Conservation (phyloP, 2,888 invertebrate species). For the Plagiodera versicolora region DNA sequence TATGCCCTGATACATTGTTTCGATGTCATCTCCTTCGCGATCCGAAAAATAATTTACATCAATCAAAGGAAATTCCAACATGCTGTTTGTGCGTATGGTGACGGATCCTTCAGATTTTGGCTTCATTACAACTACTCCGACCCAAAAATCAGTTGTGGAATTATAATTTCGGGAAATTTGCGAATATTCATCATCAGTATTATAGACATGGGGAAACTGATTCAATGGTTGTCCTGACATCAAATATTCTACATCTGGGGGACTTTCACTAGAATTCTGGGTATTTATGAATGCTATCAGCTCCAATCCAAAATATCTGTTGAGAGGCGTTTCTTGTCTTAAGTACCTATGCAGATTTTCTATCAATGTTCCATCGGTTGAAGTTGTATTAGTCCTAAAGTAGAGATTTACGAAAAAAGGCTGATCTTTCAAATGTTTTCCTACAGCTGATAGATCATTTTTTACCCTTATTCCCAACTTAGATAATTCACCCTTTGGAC, state of each 20-base stretch:
- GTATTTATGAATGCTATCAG: slow-evolving; percentile 13
- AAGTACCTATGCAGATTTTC: slow-evolving; percentile 13
- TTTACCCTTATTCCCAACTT: slow-evolving; percentile 64
- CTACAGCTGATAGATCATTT: slow-evolving; percentile 70
- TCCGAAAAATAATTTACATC: slow-evolving; percentile 39
- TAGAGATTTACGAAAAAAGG: slow-evolving; percentile 9
- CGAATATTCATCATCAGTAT: slow-evolving; percentile 2
- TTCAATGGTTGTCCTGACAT: slow-evolving; percentile 55
- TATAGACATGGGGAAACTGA: slow-evolving; percentile 3
- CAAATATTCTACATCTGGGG: slow-evolving; percentile 37
- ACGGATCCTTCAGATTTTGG: slow-evolving; percentile 42
- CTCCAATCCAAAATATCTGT: slow-evolving; percentile 11
- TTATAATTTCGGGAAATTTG: slow-evolving; percentile 12
- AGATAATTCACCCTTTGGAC: slow-evolving; percentile 65
- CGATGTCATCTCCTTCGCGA: slow-evolving; percentile 58
- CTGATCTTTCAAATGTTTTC: slow-evolving; percentile 81
- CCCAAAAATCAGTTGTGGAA: slow-evolving; percentile 21
- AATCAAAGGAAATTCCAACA: slow-evolving; percentile 43
- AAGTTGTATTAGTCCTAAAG: slow-evolving; percentile 10
- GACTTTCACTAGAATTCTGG: slow-evolving; percentile 22
- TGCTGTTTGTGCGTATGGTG: slow-evolving; percentile 39
- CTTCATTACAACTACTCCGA: slow-evolving; percentile 36
- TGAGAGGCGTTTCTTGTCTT: slow-evolving; percentile 9
- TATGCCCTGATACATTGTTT: slow-evolving; percentile 65
- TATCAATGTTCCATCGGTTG: neutral